phyloP scores from a whole-genome alignment of 92 coral and sea anemone species.

The Heliopora coerulea region DNA sequence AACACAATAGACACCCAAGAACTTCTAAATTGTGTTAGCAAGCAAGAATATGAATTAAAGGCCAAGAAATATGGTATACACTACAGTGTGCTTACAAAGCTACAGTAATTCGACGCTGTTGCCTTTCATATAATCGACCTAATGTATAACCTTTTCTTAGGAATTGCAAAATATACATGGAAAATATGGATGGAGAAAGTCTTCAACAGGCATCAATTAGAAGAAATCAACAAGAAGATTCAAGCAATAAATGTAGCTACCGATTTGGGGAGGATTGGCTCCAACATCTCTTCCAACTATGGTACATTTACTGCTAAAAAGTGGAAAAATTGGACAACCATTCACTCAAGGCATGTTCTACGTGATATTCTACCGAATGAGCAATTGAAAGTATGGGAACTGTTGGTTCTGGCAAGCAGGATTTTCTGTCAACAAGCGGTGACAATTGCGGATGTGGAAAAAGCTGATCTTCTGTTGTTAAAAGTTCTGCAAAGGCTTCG shows the following conservation, averaged over 20 bases:
- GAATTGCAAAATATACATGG: not conserved
- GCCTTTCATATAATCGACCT: not conserved
- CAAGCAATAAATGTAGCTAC: not conserved
- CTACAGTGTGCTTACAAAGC: slow-evolving; percentile 12
- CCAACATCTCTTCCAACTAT: slow-evolving; percentile 13
- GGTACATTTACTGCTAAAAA: slow-evolving; percentile 10
- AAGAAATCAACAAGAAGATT: not conserved
- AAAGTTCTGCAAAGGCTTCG: slow-evolving; percentile 28
- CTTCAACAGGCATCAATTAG: not conserved
- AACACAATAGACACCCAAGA: slow-evolving; percentile 4
- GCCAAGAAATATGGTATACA: not conserved
- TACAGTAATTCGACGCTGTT: not conserved
- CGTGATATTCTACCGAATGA: slow-evolving; percentile 39
- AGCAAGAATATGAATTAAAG: not conserved
- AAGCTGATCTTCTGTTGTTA: slow-evolving; percentile 23
- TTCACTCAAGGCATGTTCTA: slow-evolving; percentile 50
- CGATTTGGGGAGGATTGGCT: not conserved
- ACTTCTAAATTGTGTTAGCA: not conserved
- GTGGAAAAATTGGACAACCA: slow-evolving; percentile 61
- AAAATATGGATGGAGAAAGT: slow-evolving; percentile 9
- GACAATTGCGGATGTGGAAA: slow-evolving; percentile 12
- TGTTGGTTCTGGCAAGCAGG: slow-evolving; percentile 52
- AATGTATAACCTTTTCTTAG: slow-evolving; percentile 15
- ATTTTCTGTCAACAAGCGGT: slow-evolving; percentile 29
- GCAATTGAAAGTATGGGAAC: slow-evolving; percentile 43